Percentiles rank a stretch among this genome's conserved stretches.
These are phyloP conservation scores for Chelonia mydas DNA, from an alignment of 2,797 vertebrate genomes.

Conservation along the genomic window DNA sequence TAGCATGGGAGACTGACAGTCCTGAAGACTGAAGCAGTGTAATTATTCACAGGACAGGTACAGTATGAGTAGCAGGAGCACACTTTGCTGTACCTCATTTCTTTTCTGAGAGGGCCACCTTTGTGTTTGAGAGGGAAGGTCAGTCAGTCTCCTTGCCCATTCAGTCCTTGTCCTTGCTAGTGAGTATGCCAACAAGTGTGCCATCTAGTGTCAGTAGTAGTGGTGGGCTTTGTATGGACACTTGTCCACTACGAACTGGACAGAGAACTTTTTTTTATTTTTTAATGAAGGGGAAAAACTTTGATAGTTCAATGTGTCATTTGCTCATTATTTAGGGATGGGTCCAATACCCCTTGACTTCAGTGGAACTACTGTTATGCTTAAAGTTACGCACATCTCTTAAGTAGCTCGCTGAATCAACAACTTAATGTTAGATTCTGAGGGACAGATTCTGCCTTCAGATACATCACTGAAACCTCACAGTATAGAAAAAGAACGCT, in stretches of 20 bases:
- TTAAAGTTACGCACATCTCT: not conserved
- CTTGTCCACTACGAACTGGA: rapidly evolving
- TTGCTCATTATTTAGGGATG: not conserved
- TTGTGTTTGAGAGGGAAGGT: not conserved
- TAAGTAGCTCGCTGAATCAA: not conserved
- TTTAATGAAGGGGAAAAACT: not conserved
- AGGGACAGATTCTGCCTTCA: not conserved
- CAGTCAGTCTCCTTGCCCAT: not conserved
- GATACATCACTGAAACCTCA: not conserved
- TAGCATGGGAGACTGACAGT: not conserved
- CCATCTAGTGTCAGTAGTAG: rapidly evolving
- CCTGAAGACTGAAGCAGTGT: not conserved
- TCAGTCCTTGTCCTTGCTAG: not conserved
- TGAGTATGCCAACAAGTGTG: not conserved
- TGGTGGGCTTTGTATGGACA: not conserved
- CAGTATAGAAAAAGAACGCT: not conserved
- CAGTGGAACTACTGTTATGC: not conserved
- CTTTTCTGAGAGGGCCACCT: not conserved
- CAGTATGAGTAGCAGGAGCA: not conserved
- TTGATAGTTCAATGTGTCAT: not conserved
- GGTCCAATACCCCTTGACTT: not conserved
- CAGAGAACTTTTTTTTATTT: not conserved
- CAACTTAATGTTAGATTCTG: rapidly evolving
- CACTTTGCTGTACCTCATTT: not conserved
- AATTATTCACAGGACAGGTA: not conserved